Conservation (phyloP, 2,888 invertebrate species). For the Sesia bembeciformis region DNA sequence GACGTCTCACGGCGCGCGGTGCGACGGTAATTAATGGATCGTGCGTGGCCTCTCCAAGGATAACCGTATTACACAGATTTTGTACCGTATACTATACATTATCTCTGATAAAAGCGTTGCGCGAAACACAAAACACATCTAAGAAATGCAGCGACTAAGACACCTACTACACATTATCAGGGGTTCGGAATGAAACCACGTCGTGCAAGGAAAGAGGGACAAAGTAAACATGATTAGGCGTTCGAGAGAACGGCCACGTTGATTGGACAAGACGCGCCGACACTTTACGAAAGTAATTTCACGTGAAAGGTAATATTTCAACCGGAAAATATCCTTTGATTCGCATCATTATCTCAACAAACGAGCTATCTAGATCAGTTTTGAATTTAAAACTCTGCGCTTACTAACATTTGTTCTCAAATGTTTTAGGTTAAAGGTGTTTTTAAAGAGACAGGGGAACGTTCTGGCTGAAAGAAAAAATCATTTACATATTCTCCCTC, state of each 20-base stretch:
- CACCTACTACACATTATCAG: background rate
- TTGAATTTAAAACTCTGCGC: background rate
- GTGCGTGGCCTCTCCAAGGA: conserved; percentile 35
- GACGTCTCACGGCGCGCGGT: conserved; percentile 30
- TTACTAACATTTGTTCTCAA: too few relatives aligned
- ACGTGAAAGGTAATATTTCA: conserved; percentile 50
- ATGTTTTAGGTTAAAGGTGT: too few relatives aligned
- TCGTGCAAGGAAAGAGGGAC: conserved; percentile 29
- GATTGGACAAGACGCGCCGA: conserved; percentile 47
- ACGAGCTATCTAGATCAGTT: conserved; percentile 1
- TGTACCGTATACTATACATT: background rate
- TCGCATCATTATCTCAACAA: conserved; percentile 18
- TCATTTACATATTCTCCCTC: conserved; percentile 15
- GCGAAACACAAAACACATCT: too few relatives aligned
- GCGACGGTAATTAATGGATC: conserved; percentile 39
- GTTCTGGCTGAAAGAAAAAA: background rate
- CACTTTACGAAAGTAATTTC: conserved; percentile 40
- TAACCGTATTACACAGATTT: conserved; percentile 10
- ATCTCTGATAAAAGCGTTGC: background rate
- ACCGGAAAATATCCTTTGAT: conserved; percentile 31
- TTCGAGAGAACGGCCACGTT: conserved; percentile 32
- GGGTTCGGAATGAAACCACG: conserved; percentile 19
- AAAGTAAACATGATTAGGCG: conserved; percentile 57
- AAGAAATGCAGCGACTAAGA: too few relatives aligned
- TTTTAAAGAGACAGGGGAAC: too few relatives aligned